Evolutionary conservation across 2,113 vertebrate genomes (phyloP), one percentile per base, ranked within the genome.

Genomic region (Cichladusa arquata): DNA sequence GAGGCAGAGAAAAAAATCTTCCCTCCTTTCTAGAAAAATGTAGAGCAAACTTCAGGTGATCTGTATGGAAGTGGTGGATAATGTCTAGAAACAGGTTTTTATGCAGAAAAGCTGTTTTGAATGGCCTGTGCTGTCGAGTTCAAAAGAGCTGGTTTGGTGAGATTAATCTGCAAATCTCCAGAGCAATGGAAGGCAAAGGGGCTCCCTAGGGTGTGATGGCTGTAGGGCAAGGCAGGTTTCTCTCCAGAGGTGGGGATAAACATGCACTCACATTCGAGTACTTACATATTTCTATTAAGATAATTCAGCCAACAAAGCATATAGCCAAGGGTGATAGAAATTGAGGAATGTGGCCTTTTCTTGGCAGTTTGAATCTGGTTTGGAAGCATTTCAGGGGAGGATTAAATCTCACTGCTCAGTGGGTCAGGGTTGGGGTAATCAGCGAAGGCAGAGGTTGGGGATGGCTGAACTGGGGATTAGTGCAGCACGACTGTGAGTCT

Each of bases 301-400:
- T 90, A 77, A 94, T 91, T 88, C 81, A 76, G 93, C 90, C 85
- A 95, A 88, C 74, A 92, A 74, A 89, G 40, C 31, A 3, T 62
- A 88, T 36, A 92, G 88, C 72, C 60, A 92, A 93, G 95, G 74
- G 72, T 96, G 90, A 93, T 67, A 79, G 92, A 67, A 95, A 95
- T 5, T 54, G 91, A 91, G 88, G 94, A 96, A 97, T 93, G 93
- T 26, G 65, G 93, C 72, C 87, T 50, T 76, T 95, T 91, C 92
- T 95, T 96, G 96, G 95, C 96, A 96, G 88, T 57, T 85, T 2
- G 4, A 81, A 22, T 64, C 86, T 78, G 60, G 8, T 47, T 91
- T 97, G 97, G 95, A 96, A 93, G 24, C 2, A 0, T 94, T 97
- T 97, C 96, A 95, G 76, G 34, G 71, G 51, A 86, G 92, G 95